Percentiles rank a stretch among this genome's conserved stretches.
These are phyloP conservation scores for Steinernema carpocapsae DNA, from an alignment of 2,888 invertebrate genomes.

Conservation along the genomic window DNA sequence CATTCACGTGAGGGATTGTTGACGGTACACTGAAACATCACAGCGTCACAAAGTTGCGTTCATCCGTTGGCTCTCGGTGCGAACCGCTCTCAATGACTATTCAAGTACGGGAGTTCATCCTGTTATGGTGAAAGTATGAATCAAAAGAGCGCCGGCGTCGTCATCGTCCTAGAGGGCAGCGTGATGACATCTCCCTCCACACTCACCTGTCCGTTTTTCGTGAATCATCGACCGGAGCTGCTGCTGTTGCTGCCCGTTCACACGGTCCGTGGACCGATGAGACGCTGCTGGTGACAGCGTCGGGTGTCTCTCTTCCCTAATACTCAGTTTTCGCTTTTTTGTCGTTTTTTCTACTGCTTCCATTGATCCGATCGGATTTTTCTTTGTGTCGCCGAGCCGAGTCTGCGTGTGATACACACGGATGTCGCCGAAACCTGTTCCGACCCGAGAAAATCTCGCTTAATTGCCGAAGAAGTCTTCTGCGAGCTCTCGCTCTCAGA, in stretches of 20 bases:
- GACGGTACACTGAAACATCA: too few relatives aligned
- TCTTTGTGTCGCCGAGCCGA: not conserved
- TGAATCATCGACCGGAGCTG: not conserved
- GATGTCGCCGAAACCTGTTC: constrained; percentile 20
- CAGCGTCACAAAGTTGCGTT: not conserved
- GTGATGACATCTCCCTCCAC: too few relatives aligned
- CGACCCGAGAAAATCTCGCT: not conserved
- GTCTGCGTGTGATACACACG: not conserved
- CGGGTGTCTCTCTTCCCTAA: not conserved
- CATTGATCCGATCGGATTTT: constrained; percentile 4
- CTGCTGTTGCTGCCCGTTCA: not conserved
- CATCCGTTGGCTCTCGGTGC: not conserved
- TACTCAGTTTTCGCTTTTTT: not conserved
- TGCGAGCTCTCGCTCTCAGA: not conserved
- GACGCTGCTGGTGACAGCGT: not conserved
- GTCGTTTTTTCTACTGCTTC: not conserved
- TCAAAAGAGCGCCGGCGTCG: not conserved
- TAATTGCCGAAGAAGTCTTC: constrained; percentile 26
- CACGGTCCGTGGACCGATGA: not conserved
- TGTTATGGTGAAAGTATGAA: not conserved
- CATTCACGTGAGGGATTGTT: constrained; percentile 4
- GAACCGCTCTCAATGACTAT: not conserved
- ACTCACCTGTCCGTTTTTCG: constrained; percentile 14
- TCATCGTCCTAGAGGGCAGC: not conserved
- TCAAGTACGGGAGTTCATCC: too few relatives aligned